Conservation (phyloP, 2,888 invertebrate species). For the Caenorhabditis sp. region DNA sequence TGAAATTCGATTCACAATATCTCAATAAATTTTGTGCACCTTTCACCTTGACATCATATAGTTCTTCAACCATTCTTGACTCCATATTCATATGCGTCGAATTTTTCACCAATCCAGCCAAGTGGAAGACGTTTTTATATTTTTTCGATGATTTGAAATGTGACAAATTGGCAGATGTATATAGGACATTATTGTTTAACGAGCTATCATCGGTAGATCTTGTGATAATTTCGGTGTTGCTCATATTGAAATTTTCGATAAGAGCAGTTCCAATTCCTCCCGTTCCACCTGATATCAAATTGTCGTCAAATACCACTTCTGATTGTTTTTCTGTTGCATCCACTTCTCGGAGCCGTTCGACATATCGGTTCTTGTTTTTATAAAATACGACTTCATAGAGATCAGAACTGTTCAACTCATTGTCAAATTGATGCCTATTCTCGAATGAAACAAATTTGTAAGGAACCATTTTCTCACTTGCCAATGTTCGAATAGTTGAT, state of each 20-base stretch:
- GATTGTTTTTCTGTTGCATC: background rate
- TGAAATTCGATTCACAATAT: background rate
- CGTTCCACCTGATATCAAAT: constrained; percentile 56
- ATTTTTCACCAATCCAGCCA: constrained; percentile 61
- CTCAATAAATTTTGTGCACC: constrained; percentile 50
- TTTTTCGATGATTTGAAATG: background rate
- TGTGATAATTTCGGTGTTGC: constrained; percentile 20
- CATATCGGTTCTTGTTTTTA: constrained; percentile 22
- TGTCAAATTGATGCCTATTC: constrained; percentile 19
- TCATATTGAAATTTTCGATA: constrained; percentile 26
- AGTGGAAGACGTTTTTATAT: constrained; percentile 54
- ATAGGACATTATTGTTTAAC: background rate
- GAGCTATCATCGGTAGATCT: background rate
- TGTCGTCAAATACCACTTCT: background rate
- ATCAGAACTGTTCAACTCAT: constrained; percentile 23
- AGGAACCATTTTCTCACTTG: constrained; percentile 37
- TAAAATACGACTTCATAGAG: constrained; percentile 46
- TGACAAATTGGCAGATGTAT: background rate
- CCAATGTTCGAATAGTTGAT: constrained; percentile 44
- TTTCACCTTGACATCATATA: constrained; percentile 50
- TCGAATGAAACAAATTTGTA: constrained; percentile 48
- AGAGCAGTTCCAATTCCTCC: constrained; percentile 59
- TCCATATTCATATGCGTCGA: constrained; percentile 26
- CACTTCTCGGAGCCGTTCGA: constrained; percentile 28
- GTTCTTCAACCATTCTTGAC: constrained; percentile 29